These are phyloP conservation scores for Adelphocoris suturalis DNA, from an alignment of 2,888 invertebrate species.

Conservation along the genomic window DNA sequence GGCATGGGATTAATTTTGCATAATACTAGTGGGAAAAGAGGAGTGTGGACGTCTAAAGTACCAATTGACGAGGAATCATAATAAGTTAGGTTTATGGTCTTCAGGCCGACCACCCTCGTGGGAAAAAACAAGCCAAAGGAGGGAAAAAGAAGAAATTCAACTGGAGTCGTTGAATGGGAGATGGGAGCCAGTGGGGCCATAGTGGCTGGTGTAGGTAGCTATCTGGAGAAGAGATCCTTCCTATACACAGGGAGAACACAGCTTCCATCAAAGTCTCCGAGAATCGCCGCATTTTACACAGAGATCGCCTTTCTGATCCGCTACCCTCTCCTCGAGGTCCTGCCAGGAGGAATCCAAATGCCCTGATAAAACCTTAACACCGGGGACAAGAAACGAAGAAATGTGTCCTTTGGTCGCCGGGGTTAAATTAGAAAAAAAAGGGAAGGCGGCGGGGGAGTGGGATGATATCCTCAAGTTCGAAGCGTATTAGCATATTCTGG, in stretches of 20 bases:
- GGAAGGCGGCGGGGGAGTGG: not conserved
- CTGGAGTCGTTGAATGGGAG: constrained; percentile 10
- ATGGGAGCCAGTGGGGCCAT: not conserved
- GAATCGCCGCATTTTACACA: constrained; percentile 30
- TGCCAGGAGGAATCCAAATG: constrained; percentile 39
- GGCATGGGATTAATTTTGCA: not conserved
- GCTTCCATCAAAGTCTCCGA: not conserved
- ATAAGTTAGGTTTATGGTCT: constrained; percentile 2
- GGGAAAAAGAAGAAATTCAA: not conserved
- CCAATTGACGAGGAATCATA: not conserved
- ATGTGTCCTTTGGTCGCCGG: not conserved
- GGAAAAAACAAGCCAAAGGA: not conserved
- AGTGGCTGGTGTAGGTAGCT: constrained; percentile 26
- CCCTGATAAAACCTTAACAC: constrained; percentile 21
- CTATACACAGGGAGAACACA: not conserved
- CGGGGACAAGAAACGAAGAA: not conserved
- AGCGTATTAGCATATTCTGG: constrained; percentile 46
- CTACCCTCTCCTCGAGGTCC: not conserved
- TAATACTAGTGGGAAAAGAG: not conserved
- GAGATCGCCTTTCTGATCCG: constrained; percentile 31
- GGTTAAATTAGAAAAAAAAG: constrained; percentile 8
- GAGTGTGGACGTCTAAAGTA: constrained; percentile 5
- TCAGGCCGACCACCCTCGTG: constrained; percentile 33
- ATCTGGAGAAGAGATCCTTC: not conserved
- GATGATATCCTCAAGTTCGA: constrained; percentile 10